Evolutionary conservation across 2,797 vertebrate species (phyloP), one percentile per base, ranked within the genome.

Genomic region (Lepidocolaptes lacrymiger): DNA sequence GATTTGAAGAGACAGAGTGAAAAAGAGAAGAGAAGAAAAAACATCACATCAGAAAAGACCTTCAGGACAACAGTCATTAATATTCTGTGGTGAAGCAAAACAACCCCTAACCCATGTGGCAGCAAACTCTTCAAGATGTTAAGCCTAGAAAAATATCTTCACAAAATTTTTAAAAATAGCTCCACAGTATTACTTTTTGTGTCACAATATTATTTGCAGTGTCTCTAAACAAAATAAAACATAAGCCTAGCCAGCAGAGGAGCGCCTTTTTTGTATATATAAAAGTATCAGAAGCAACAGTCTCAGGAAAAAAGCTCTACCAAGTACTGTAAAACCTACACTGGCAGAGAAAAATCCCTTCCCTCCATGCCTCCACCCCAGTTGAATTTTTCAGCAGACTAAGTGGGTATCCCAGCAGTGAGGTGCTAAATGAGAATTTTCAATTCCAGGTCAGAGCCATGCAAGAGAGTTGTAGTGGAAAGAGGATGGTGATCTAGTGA

Each of bases 1-100:
- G 55, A 91, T 89, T 77, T 85, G 76, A 92, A 74, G 71, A 96
- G 32, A 32, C 9, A 80, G 54, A 77, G 54, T 32, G 48, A 78
- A 80, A 80, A 80, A 21, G 21, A 80, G 51, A 79, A 20, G 18
- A 80, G 52, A 91, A 85, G 34, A 18, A 46, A 91, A 84, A 87
- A 85, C 20, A 87, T 39, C 52, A 64, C 30, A 89, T 77, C 43
- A 85, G 78, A 75, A 77, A 52, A 59, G 41, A 89, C 69, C 72
- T 89, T 67, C 73, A 85, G 80, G 93, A 94, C 79, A 93, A 51
- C 9, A 73, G n/a, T 16, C 36, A 34, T 66, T 84, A 95, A 78
- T 74, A 80, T 58, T 48, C 34, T 85, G 16, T n/a, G n/a, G 48
- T 68, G 36, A 89, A 66, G 72, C 2, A 91, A 85, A 85, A 89